Evolutionary conservation across 2,797 vertebrate species (phyloP).

Genomic region (Sebastes vulpes): DNA sequence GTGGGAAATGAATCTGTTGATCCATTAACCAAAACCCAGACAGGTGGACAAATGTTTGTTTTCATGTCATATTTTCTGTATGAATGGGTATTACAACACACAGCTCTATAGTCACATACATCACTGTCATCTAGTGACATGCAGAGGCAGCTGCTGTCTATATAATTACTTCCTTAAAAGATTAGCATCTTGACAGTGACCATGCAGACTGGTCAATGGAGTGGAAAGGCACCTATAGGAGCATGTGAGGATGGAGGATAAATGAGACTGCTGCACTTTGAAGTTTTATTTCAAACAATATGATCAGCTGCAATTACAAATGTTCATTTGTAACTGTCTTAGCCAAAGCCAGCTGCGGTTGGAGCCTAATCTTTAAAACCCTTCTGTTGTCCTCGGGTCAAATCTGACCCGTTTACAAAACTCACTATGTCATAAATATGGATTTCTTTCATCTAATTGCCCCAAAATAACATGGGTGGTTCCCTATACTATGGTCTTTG

Average conservation of each 20-base stretch:
- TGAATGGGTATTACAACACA: not conserved
- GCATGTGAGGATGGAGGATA: not conserved
- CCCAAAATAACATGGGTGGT: too few relatives aligned
- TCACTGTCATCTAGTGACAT: slow-evolving; percentile 27
- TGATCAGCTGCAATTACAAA: not conserved
- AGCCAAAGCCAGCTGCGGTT: not conserved
- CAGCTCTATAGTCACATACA: slow-evolving; percentile 27
- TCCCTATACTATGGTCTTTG: too few relatives aligned
- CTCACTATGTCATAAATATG: too few relatives aligned
- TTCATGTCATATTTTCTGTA: slow-evolving; percentile 7
- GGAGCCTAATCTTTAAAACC: not conserved
- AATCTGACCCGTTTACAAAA: too few relatives aligned
- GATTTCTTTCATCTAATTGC: too few relatives aligned
- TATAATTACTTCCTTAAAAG: slow-evolving; percentile 78
- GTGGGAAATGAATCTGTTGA: not conserved
- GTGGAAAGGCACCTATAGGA: slow-evolving; percentile 42
- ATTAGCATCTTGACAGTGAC: slow-evolving; percentile 68
- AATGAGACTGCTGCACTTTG: not conserved
- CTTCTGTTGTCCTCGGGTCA: too few relatives aligned
- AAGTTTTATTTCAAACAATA: not conserved
- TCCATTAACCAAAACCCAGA: slow-evolving; percentile 2
- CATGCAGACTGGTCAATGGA: slow-evolving; percentile 52
- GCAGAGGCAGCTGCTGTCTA: slow-evolving; percentile 69
- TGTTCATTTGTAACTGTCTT: not conserved
- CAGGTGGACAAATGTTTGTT: not conserved